A percentile compares a stretch with the other conserved stretches of the same genome.
Evolutionary conservation across 2,113 vertebrate species (phyloP).

Genomic region (Paraplagusia blochii): DNA sequence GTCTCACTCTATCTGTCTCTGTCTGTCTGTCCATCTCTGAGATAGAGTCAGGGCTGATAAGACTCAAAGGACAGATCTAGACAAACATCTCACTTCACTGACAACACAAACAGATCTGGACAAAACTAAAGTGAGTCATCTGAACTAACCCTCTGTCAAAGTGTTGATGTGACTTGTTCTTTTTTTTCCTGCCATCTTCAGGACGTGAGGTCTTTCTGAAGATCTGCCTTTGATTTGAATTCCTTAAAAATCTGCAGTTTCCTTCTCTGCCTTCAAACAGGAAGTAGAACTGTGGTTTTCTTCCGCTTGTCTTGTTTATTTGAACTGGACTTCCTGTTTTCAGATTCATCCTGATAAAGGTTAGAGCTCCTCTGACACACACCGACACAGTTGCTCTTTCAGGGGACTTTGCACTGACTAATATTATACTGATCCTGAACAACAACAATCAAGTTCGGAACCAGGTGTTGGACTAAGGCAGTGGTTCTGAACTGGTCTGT

Average conservation of each 20-base stretch:
- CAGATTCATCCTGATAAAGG: conserved; percentile 74
- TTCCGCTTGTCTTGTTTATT: conserved; percentile 76
- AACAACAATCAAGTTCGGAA: too few relatives aligned
- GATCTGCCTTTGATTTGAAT: conserved; percentile 65
- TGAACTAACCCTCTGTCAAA: too few relatives aligned
- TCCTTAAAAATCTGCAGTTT: conserved; percentile 78
- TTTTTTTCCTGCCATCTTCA: too few relatives aligned
- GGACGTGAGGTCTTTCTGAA: conserved; percentile 9
- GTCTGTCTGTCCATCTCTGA: background rate
- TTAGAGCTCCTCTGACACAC: conserved; percentile 22
- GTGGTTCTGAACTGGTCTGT: too few relatives aligned
- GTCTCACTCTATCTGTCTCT: conserved; percentile 10
- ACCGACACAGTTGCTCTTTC: conserved; percentile 5
- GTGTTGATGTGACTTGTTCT: too few relatives aligned
- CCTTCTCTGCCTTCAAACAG: conserved; percentile 66
- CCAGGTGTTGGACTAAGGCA: too few relatives aligned
- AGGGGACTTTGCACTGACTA: too few relatives aligned
- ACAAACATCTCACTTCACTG: conserved; percentile 14
- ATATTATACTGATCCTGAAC: too few relatives aligned
- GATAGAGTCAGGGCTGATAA: conserved; percentile 19
- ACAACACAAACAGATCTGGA: background rate
- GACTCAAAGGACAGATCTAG: conserved; percentile 9
- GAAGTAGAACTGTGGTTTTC: conserved; percentile 72
- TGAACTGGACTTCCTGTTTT: conserved; percentile 77
- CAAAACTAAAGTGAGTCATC: too few relatives aligned